phyloP scores from a whole-genome alignment of 2,113 vertebrate species.

The Solea solea region DNA sequence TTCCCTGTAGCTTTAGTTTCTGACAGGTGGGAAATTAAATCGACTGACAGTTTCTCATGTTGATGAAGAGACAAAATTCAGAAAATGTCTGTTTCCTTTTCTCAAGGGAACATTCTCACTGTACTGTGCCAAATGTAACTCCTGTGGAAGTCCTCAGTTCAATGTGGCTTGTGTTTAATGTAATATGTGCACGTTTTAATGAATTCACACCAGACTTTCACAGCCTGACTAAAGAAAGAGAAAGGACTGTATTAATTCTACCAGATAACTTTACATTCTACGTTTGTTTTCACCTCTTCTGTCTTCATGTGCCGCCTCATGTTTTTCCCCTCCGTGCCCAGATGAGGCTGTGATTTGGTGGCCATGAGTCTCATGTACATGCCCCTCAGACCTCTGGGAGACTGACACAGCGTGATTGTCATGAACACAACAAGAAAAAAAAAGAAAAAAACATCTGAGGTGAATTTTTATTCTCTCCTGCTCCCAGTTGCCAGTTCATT shows the following conservation, averaged over 20 bases:
- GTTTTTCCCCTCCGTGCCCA: background rate
- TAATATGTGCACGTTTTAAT: background rate
- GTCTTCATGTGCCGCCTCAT: background rate
- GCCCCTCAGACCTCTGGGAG: conserved; percentile 8
- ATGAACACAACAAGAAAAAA: background rate
- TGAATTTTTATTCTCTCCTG: background rate
- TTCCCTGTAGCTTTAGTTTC: background rate
- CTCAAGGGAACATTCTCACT: background rate
- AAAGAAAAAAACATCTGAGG: background rate
- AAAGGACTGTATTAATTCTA: background rate
- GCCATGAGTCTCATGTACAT: conserved; percentile 18
- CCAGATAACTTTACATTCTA: background rate
- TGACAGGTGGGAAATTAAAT: background rate
- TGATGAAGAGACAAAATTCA: background rate
- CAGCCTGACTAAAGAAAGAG: background rate
- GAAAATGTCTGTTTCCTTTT: background rate
- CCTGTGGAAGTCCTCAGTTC: background rate
- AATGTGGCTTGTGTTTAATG: no score
- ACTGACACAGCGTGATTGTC: conserved; percentile 11
- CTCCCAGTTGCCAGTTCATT: background rate
- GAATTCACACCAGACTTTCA: background rate
- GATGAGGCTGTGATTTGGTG: background rate
- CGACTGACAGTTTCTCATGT: background rate
- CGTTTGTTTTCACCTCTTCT: background rate
- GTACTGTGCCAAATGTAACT: background rate